These are phyloP conservation scores for Campoletis sonorensis DNA, from an alignment of 1,140 invertebrate species.

Conservation along the genomic window DNA sequence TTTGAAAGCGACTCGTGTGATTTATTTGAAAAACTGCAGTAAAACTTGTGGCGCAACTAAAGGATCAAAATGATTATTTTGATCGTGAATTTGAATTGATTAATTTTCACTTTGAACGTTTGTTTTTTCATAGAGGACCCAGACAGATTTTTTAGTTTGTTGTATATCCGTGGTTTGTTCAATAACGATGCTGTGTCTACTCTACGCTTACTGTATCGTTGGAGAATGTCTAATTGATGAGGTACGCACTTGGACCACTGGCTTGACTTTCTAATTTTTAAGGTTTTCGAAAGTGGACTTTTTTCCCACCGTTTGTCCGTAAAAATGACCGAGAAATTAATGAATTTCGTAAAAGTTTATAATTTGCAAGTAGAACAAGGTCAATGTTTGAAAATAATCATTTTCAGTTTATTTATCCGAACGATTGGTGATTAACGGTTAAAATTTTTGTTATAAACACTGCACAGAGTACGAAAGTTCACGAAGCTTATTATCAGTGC, in stretches of 20 bases:
- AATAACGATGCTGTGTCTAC: constrained; percentile 51
- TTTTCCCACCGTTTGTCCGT: too few relatives aligned
- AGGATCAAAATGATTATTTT: too few relatives aligned
- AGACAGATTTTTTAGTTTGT: constrained; percentile 37
- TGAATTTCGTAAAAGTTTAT: too few relatives aligned
- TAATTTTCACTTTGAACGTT: too few relatives aligned
- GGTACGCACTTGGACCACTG: constrained; percentile 40
- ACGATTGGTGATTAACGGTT: neutral
- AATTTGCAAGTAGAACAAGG: too few relatives aligned
- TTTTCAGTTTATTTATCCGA: neutral
- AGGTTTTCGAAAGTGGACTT: too few relatives aligned
- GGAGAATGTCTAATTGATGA: constrained; percentile 58
- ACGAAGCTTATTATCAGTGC: constrained; percentile 49
- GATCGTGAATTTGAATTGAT: too few relatives aligned
- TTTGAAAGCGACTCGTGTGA: too few relatives aligned
- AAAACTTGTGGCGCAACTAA: too few relatives aligned
- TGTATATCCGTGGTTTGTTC: constrained; percentile 49
- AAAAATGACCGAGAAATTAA: too few relatives aligned
- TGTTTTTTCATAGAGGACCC: constrained; percentile 45
- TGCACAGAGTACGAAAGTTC: constrained; percentile 48
- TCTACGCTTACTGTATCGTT: constrained; percentile 59
- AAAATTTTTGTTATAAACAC: neutral
- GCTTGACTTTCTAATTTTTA: neutral
- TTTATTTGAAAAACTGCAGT: neutral
- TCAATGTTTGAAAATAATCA: neutral